These are phyloP conservation scores for Propsilocerus akamusi DNA, from an alignment of 1,140 invertebrate species.

Conservation along the genomic window DNA sequence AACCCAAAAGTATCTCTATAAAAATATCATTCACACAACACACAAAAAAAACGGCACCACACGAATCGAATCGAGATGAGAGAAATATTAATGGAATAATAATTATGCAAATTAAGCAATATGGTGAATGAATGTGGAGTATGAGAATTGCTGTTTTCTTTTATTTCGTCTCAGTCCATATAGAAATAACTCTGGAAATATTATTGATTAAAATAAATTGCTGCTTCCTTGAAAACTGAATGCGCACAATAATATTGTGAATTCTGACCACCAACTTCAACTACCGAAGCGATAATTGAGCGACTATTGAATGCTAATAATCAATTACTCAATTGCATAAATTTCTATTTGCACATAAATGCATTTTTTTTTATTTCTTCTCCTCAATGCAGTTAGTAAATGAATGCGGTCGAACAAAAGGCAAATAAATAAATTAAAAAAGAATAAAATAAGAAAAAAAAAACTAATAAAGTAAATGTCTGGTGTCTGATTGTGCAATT, in stretches of 20 bases:
- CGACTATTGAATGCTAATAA: constrained; percentile 2
- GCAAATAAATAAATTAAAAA: too few relatives aligned
- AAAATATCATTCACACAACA: not conserved
- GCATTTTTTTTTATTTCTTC: not conserved
- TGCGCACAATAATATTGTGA: too few relatives aligned
- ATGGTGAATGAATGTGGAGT: not conserved
- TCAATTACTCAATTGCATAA: constrained; percentile 2
- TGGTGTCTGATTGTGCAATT: too few relatives aligned
- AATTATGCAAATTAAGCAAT: constrained; percentile 1
- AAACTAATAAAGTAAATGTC: not conserved
- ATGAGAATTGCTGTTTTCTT: too few relatives aligned
- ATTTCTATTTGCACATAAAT: too few relatives aligned
- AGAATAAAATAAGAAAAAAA: not conserved
- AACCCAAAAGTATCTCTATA: not conserved
- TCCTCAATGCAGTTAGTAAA: not conserved
- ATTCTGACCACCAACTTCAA: not conserved
- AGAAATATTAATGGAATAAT: constrained; percentile 3
- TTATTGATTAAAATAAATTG: not conserved
- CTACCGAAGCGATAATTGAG: not conserved
- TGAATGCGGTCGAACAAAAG: too few relatives aligned
- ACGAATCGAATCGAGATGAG: not conserved
- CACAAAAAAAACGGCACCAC: not conserved
- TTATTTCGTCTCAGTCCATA: too few relatives aligned
- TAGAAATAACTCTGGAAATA: too few relatives aligned
- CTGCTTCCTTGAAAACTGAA: too few relatives aligned